A percentile compares a stretch with the other conserved stretches of the same genome.
phyloP scores from a whole-genome alignment of 1,140 invertebrate species.

The Aphelenchoides avenae region DNA sequence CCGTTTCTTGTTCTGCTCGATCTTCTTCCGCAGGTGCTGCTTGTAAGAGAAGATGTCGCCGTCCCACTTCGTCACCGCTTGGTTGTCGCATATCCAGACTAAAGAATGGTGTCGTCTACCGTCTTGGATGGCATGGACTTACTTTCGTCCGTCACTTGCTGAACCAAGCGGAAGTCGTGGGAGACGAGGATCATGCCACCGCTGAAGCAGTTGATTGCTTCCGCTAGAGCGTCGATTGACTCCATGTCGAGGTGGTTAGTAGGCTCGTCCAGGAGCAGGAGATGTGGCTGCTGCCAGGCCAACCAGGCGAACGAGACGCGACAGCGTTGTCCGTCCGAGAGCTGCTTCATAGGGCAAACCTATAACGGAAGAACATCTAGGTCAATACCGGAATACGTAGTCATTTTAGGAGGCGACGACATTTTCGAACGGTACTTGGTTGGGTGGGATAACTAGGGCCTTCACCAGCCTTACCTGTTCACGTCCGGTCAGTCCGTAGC shows the following conservation, averaged over 20 bases:
- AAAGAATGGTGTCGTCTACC: too few relatives aligned
- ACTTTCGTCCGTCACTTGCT: constrained; percentile 93
- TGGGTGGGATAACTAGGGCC: not conserved
- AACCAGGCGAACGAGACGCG: constrained; percentile 96
- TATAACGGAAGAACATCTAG: too few relatives aligned
- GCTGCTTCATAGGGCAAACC: constrained; percentile 91
- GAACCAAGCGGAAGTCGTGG: constrained; percentile 96
- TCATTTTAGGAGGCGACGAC: constrained; percentile 7
- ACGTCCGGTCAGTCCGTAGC: constrained; percentile 89
- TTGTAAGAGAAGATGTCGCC: constrained; percentile 93
- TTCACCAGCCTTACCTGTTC: constrained; percentile 72
- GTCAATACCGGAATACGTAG: constrained; percentile 10
- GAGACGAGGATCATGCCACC: constrained; percentile 94
- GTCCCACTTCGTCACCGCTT: constrained; percentile 90
- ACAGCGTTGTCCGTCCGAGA: constrained; percentile 96
- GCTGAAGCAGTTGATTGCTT: constrained; percentile 94
- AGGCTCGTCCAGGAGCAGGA: constrained; percentile 90
- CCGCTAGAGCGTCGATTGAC: constrained; percentile 86
- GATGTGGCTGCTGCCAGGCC: constrained; percentile 87
- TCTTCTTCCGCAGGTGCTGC: constrained; percentile 74
- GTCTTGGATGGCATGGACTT: too few relatives aligned
- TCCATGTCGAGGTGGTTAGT: constrained; percentile 99
- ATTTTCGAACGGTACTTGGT: not conserved
- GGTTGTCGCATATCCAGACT: constrained; percentile 77
- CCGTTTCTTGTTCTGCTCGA: constrained; percentile 16